A percentile compares a stretch with the other conserved stretches of the same genome.
These are phyloP conservation scores for Nesidiocoris tenuis DNA, from an alignment of 2,888 invertebrate genomes.

Conservation along the genomic window DNA sequence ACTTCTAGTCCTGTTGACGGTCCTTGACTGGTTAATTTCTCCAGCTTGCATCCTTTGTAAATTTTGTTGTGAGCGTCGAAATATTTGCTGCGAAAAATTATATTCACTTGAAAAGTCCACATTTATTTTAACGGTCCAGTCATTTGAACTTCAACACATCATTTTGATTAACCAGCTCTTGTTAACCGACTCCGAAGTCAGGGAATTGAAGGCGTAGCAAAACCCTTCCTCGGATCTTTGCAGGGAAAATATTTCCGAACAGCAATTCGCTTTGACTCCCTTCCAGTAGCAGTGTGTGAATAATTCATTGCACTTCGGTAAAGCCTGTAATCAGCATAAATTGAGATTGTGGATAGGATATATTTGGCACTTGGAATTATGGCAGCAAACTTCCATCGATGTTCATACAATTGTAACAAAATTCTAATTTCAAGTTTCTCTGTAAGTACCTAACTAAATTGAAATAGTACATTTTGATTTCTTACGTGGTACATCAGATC, in stretches of 20 bases:
- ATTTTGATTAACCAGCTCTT: conserved; percentile 44
- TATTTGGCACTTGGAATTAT: background rate
- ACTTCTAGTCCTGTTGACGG: conserved; percentile 50
- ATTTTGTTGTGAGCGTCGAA: conserved; percentile 27
- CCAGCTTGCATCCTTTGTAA: conserved; percentile 28
- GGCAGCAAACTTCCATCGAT: no score
- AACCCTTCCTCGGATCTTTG: conserved; percentile 52
- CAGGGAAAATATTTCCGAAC: conserved; percentile 50
- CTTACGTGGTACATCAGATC: conserved; percentile 51
- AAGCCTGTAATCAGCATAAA: conserved; percentile 47
- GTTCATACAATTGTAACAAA: no score
- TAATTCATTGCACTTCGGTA: conserved; percentile 51
- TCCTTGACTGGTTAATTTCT: conserved; percentile 44
- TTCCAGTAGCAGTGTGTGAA: conserved; percentile 51
- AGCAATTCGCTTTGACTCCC: conserved; percentile 50
- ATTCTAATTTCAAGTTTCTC: no score
- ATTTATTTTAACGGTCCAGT: no score
- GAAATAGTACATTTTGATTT: no score
- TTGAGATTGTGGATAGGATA: background rate
- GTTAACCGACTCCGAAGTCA: conserved; percentile 47
- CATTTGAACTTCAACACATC: no score
- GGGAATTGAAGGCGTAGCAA: conserved; percentile 52
- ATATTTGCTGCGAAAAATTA: conserved; percentile 30
- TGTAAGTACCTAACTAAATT: no score
- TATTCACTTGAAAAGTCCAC: background rate